Conservation (phyloP, 2,113 vertebrate genomes). For the Shinisaurus crocodilurus region DNA sequence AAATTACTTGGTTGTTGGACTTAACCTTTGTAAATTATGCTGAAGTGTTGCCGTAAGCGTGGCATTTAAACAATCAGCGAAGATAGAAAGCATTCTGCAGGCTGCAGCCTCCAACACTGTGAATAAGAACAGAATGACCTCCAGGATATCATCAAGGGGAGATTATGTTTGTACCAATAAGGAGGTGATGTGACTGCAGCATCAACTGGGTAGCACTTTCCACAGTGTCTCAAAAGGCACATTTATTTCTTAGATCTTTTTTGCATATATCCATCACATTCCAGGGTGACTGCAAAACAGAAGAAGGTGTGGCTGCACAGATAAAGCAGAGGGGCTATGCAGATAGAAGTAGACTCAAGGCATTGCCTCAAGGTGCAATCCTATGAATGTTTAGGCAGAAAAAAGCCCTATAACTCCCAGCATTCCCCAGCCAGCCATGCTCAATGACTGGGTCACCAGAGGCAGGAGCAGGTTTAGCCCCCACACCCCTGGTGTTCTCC, state of each 20-base stretch:
- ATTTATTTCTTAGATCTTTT: not conserved
- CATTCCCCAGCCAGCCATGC: not conserved
- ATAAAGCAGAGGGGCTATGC: not conserved
- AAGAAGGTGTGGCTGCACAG: too few relatives aligned
- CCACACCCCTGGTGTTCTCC: not conserved
- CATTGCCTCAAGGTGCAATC: too few relatives aligned
- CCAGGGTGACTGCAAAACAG: not conserved
- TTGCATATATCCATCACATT: too few relatives aligned
- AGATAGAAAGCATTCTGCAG: not conserved
- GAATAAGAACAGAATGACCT: not conserved
- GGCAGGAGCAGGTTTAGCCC: not conserved
- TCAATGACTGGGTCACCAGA: not conserved
- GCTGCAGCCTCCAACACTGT: not conserved
- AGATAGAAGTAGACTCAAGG: not conserved
- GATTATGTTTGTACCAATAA: not conserved
- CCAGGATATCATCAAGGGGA: not conserved
- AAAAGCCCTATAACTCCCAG: too few relatives aligned
- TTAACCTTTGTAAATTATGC: conserved; percentile 20
- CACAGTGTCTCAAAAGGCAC: not conserved
- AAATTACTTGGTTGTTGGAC: conserved; percentile 33
- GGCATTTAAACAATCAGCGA: not conserved
- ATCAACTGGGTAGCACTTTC: not conserved
- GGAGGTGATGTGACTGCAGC: not conserved
- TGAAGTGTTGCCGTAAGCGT: conserved; percentile 1
- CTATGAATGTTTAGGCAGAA: too few relatives aligned